phyloP scores from a whole-genome alignment of 2,113 vertebrate species.

The Lophura nycthemera region DNA sequence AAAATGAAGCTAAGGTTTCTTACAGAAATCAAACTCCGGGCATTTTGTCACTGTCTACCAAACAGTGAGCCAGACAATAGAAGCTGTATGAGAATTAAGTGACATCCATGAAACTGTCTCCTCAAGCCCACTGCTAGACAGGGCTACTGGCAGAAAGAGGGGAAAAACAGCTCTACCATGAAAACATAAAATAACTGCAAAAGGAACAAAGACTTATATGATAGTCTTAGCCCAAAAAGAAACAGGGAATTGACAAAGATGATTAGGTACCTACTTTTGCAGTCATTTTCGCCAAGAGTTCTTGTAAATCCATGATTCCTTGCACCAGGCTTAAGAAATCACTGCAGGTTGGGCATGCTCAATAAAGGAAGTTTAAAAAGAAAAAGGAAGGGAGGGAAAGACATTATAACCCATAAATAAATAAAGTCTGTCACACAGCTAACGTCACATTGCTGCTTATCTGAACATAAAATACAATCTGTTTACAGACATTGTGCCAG shows the following conservation, averaged over 20 bases:
- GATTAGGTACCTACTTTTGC: slow-evolving; percentile 87
- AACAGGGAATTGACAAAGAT: not conserved
- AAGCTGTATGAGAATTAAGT: not conserved
- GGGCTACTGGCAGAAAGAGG: not conserved
- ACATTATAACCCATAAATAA: slow-evolving; percentile 42
- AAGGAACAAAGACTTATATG: slow-evolving; percentile 17
- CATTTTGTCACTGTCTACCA: not conserved
- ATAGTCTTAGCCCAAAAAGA: not conserved
- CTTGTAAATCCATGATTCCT: slow-evolving; percentile 99
- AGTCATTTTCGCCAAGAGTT: slow-evolving; percentile 97
- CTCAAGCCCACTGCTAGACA: not conserved
- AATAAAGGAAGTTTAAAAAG: slow-evolving; percentile 74
- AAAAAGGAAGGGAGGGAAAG: not conserved
- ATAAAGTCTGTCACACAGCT: not conserved
- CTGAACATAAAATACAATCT: slow-evolving; percentile 10
- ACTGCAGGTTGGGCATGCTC: slow-evolving; percentile 98
- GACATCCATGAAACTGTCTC: not conserved
- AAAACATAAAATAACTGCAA: slow-evolving; percentile 8
- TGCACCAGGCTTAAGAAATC: slow-evolving; percentile 98
- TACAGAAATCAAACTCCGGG: not conserved
- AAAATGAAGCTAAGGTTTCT: not conserved
- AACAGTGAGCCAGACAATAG: not conserved
- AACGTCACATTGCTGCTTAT: not conserved
- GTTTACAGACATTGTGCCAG: not conserved
- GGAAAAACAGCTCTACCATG: not conserved